Percentiles rank a stretch among this genome's conserved stretches.
Evolutionary conservation across 2,888 invertebrate genomes (phyloP).

Genomic region (Torymus texanus): DNA sequence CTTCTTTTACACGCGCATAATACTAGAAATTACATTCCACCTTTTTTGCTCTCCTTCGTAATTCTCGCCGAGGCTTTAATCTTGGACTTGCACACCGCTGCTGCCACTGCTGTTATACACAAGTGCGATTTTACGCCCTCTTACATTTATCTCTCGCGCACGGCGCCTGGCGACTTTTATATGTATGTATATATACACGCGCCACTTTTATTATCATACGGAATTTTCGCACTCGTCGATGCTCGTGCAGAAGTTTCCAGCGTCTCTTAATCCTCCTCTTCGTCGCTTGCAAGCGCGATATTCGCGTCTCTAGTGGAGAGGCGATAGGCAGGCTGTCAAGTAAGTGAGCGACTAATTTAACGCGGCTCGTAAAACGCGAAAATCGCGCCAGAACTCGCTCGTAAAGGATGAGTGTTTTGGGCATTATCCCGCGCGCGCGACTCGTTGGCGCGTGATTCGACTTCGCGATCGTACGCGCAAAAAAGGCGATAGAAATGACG

Average conservation of each 20-base stretch:
- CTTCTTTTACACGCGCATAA: neutral
- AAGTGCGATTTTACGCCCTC: neutral
- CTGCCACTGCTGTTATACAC: conserved; percentile 1
- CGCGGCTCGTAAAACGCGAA: conserved; percentile 23
- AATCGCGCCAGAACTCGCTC: conserved; percentile 2
- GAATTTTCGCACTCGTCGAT: neutral
- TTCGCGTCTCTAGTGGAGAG: neutral
- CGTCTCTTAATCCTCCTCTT: no score
- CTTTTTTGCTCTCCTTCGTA: neutral
- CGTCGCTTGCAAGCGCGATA: neutral
- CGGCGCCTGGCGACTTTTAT: no score
- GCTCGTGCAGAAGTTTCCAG: neutral
- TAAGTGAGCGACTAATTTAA: neutral
- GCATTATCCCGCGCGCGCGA: conserved; percentile 14
- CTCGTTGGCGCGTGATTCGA: neutral
- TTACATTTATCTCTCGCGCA: neutral
- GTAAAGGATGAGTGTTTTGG: conserved; percentile 25
- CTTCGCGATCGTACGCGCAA: neutral
- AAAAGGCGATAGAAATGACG: neutral
- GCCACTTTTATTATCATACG: neutral
- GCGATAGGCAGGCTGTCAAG: no score
- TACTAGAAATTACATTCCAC: neutral
- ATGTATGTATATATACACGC: neutral
- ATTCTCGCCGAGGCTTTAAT: conserved; percentile 6
- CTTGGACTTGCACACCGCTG: neutral